phyloP scores from a whole-genome alignment of 2,888 invertebrate species.

The Lingula anatina region DNA sequence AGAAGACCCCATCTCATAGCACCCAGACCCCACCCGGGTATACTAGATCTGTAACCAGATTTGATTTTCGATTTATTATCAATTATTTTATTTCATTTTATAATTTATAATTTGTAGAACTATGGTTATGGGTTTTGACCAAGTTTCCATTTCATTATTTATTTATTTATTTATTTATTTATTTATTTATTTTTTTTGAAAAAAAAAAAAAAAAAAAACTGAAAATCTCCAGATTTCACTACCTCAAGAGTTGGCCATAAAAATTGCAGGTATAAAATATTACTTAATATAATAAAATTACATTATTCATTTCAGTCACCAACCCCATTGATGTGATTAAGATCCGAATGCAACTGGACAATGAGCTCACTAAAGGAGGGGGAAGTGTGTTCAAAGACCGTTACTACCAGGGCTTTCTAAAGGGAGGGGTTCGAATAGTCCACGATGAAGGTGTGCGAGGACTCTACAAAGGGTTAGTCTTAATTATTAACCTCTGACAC shows the following conservation, averaged over 20 bases:
- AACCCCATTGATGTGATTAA: slow-evolving; percentile 41
- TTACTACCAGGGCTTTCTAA: slow-evolving; percentile 31
- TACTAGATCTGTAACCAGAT: not conserved
- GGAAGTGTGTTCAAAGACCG: slow-evolving; percentile 19
- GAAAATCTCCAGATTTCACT: no score
- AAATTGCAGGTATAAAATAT: no score
- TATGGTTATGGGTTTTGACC: no score
- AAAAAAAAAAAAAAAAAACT: no score
- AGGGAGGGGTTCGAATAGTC: slow-evolving; percentile 23
- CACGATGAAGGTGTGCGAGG: slow-evolving; percentile 32
- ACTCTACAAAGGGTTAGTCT: slow-evolving; percentile 35
- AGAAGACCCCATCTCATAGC: no score
- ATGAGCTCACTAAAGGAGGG: slow-evolving; percentile 17
- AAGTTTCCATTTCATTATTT: no score
- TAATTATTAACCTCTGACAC: no score
- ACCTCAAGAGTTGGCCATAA: no score
- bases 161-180: no score
- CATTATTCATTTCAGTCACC: slow-evolving; percentile 22
- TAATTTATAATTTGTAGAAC: not conserved
- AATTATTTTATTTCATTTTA: not conserved
- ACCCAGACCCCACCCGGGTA: no score
- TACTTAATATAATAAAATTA: no score
- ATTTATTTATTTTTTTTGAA: no score
- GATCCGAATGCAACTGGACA: slow-evolving; percentile 38
- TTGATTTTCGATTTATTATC: not conserved